phyloP scores from a whole-genome alignment of 2,888 invertebrate genomes.

The Thereva nobilitata region DNA sequence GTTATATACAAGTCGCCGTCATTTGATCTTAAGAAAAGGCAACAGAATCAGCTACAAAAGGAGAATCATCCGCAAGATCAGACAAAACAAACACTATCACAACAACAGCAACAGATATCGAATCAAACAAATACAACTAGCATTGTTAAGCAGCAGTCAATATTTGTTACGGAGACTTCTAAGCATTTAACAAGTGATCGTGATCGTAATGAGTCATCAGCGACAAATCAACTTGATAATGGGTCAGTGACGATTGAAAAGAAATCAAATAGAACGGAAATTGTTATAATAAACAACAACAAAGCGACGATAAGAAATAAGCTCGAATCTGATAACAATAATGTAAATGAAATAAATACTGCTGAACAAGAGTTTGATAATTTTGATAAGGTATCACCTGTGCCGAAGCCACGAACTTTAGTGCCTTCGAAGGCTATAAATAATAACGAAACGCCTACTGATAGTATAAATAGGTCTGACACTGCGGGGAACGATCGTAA shows the following conservation, averaged over 20 bases:
- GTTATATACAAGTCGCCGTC: slow-evolving; percentile 58
- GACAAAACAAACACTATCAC: slow-evolving; percentile 40
- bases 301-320: slow-evolving; percentile 21
- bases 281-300: slow-evolving; percentile 38
- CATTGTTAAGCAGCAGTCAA: slow-evolving; percentile 31
- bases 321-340: slow-evolving; percentile 14
- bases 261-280: slow-evolving; percentile 37
- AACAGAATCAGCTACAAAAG: slow-evolving; percentile 43
- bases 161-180: slow-evolving; percentile 15
- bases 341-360: slow-evolving; percentile 33
- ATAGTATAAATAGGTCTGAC: slow-evolving; percentile 45
- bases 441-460: slow-evolving; percentile 2
- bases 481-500: slow-evolving; percentile 40
- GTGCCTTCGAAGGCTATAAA: slow-evolving; percentile 21
- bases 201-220: slow-evolving; percentile 19
- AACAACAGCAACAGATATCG: slow-evolving; percentile 9
- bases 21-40: slow-evolving; percentile 50
- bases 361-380: slow-evolving; percentile 11
- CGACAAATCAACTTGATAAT: slow-evolving; percentile 12
- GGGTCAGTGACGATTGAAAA: slow-evolving; percentile 32
- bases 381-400: slow-evolving; percentile 36
- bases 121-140: slow-evolving; percentile 1
- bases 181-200: slow-evolving; percentile 18
- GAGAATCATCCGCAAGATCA: slow-evolving; percentile 45
- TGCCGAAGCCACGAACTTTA: slow-evolving; percentile 39